Conservation (phyloP, 2,113 vertebrate genomes). For the Istiophorus platypterus region DNA sequence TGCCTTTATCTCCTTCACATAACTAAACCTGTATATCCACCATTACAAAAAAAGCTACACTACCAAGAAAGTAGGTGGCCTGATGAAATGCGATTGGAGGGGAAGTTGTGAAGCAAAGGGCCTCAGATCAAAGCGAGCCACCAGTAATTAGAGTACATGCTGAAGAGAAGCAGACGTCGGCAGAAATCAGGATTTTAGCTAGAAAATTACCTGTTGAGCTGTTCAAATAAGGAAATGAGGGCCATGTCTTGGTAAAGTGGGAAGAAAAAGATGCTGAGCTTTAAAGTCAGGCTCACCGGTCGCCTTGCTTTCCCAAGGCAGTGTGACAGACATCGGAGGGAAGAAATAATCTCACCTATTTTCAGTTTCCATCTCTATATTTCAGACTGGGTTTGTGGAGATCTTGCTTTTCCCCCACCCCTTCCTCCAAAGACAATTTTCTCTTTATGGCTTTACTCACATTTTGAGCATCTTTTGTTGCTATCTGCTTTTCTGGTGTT, state of each 20-base stretch:
- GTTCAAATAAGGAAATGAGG: conserved; percentile 80
- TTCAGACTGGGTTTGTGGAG: conserved; percentile 34
- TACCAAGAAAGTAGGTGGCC: conserved; percentile 75
- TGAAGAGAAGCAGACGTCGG: conserved; percentile 69
- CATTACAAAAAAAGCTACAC: conserved; percentile 55
- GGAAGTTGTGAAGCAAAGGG: conserved; percentile 69
- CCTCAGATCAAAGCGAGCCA: conserved; percentile 79
- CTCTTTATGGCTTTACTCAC: conserved; percentile 27
- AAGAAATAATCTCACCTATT: conserved; percentile 65
- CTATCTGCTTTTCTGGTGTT: conserved; percentile 31
- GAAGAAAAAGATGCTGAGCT: conserved; percentile 42
- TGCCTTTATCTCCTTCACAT: conserved; percentile 58
- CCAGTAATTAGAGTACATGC: conserved; percentile 81
- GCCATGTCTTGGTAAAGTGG: conserved; percentile 63
- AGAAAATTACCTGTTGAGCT: conserved; percentile 84
- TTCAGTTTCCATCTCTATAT: conserved; percentile 41
- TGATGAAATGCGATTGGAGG: conserved; percentile 79
- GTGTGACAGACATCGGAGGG: conserved; percentile 44
- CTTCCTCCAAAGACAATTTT: conserved; percentile 45
- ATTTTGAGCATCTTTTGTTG: conserved; percentile 53
- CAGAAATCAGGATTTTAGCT: conserved; percentile 79
- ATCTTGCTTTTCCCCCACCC: conserved; percentile 1
- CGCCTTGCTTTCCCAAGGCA: conserved; percentile 71
- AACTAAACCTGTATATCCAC: conserved; percentile 69
- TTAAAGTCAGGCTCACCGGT: conserved; percentile 72